Evolutionary conservation across 2,113 vertebrate species (phyloP).

Genomic region (Lepus americanus): DNA sequence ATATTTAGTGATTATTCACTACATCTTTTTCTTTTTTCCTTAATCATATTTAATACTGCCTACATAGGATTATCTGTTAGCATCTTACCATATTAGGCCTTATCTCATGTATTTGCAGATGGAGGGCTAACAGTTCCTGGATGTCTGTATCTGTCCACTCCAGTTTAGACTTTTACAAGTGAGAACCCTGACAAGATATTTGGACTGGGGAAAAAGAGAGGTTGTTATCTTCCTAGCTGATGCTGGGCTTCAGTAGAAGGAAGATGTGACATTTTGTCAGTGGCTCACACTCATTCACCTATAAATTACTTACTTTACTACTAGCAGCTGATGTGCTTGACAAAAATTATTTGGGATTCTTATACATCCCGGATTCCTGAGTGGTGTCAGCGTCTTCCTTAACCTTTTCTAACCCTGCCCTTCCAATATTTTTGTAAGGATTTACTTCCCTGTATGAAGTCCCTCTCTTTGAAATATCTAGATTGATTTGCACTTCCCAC

Average conservation of each 20-base stretch:
- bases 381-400: neutral
- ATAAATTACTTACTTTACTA: neutral
- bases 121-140: neutral
- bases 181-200: neutral
- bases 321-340: neutral
- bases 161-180: neutral
- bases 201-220: neutral
- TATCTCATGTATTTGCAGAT: neutral
- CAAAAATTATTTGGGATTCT: slow-evolving; percentile 28
- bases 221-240: neutral
- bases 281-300: neutral
- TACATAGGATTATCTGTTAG: neutral
- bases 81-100: neutral
- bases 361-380: neutral
- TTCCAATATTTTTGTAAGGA: neutral
- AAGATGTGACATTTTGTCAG: neutral
- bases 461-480: neutral
- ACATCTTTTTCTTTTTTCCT: neutral
- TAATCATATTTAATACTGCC: neutral
- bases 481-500: neutral
- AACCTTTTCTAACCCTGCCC: neutral
- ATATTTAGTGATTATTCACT: neutral
- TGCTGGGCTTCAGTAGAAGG: neutral
- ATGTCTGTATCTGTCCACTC: neutral
- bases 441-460: slow-evolving; percentile 4